Evolutionary conservation across 2,888 invertebrate species (phyloP), one percentile per base, ranked within the genome.

Genomic region (Gryllus longicercus): DNA sequence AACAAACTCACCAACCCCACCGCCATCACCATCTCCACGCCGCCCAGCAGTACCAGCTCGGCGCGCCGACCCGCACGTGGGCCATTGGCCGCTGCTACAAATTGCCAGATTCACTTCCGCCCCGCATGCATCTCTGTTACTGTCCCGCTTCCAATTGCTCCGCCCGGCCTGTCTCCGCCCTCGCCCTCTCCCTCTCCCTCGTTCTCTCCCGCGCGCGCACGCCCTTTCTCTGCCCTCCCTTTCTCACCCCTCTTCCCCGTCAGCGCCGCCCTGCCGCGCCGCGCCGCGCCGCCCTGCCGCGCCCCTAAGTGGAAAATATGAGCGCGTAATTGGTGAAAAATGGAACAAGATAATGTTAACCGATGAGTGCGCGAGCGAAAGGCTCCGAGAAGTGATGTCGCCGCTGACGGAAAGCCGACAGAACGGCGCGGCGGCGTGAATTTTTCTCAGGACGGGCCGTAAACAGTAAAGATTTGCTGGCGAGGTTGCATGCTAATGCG

Each of bases 91-190:
- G 14, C 63, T 63, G 14, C 63, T 63, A 63, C 63, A 63, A 63
- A 63, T n/a, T 18, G 63, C 63, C 63, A n/a, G 63, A 63, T 63
- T 63, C 14, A 63, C 63, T 63, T 63, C 63, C n/a, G n/a, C n/a
- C n/a, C 63, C n/a, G n/a, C 63, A n/a, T 63, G n/a, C 63, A 63
- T 63, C 63, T 63, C 63, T 63, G 63, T 63, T 63, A 63, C 63
- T n/a, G 63, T n/a, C 63, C 63, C n/a, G 63, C 63, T 63, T 18
- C 63, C 63, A 63, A 63, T 63, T 63, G 14, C n/a, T 10, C n/a
- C 16, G 14, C n/a, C 63, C 63, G 16, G 14, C 63, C 63, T 63
- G n/a, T 63, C 14, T n/a, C 63, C 63, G 14, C n/a, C 63, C 16
- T 63, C 16, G n/a, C 63, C 16, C 14, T 3, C 11, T n/a, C 14